Evolutionary conservation across 2,113 vertebrate genomes (phyloP).

Genomic region (Peromyscus californicus): DNA sequence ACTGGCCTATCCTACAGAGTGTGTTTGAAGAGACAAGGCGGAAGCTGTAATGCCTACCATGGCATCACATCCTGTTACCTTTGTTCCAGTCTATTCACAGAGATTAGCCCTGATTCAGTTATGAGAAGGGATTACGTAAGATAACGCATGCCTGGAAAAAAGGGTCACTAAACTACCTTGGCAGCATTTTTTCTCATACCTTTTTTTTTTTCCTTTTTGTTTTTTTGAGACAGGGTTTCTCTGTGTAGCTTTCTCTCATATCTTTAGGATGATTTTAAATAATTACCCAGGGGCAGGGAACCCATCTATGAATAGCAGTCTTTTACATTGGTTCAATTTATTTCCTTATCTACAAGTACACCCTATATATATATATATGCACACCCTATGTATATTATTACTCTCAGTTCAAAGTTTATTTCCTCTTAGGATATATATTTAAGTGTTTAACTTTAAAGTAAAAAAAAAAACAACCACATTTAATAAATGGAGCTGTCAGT

Average conservation of each 20-base stretch:
- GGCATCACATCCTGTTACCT: conserved; percentile 40
- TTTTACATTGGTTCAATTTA: conserved; percentile 50
- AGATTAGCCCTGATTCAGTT: not conserved
- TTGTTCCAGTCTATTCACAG: not conserved
- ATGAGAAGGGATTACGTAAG: not conserved
- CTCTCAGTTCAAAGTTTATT: conserved; percentile 1
- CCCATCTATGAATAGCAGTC: not conserved
- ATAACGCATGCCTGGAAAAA: not conserved
- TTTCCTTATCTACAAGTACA: conserved; percentile 27
- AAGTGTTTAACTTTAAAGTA: conserved; percentile 14
- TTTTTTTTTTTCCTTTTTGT: not conserved
- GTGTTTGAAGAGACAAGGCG: conserved; percentile 22
- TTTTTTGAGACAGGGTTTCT: no score
- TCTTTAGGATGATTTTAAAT: not conserved
- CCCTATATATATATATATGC: not conserved
- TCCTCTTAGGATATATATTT: conserved; percentile 4
- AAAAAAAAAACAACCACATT: not conserved
- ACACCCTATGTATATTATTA: not conserved
- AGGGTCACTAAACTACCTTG: not conserved
- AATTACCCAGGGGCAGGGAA: not conserved
- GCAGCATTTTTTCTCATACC: not conserved
- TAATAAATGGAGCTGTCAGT: not conserved
- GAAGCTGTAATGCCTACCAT: conserved; percentile 4
- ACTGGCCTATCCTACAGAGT: not conserved
- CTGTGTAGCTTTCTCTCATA: not conserved